Evolutionary conservation across 2,888 invertebrate genomes (phyloP), one percentile per base, ranked within the genome.

Genomic region (Nomada ruficornis): DNA sequence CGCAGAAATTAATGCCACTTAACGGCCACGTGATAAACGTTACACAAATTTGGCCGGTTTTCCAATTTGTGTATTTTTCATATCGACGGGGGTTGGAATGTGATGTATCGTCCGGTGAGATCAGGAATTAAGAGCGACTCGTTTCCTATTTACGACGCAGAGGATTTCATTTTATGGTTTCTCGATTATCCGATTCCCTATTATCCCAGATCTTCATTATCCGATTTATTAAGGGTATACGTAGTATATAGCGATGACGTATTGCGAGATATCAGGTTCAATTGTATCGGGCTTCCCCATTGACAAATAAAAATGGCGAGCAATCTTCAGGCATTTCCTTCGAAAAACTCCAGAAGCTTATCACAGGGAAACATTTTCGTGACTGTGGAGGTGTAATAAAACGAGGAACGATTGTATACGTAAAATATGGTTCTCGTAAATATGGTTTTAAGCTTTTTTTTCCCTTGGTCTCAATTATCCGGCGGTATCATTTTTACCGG

Each of bases 191-290:
- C 64, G 44, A 72, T 72, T 47, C 54, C 54, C 72, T 57, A 55
- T 64, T 72, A 72, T 72, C 72, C 64, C 72, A 29, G 55, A 55
- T 55, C 64, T 64, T 57, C 72, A 64, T 72, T 44, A 64, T 64
- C 44, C 72, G 64, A 72, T 72, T 72, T 55, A 55, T 72, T 64
- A 64, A 55, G 7, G 52, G 11, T 52, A 15, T 13, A 15, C 20
- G 60, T 15, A 18, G 15, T 55, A 44, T 63, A 44, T 42, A 9
- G 18, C 59, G 23, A 26, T 7, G 47, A 2, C 18, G 52, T 1
- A 18, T 42, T n/a, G 18, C 36, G 52, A 42, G 18, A 62, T 62
- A 3, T 7, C 52, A 54, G n/a, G 13, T 52, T 54, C 42, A 72
- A 26, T 26, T n/a, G 1, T 50, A 60, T n/a, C 47, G 15, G n/a